These are phyloP conservation scores for Chaetodon trifasciatus DNA, from an alignment of 2,797 vertebrate genomes.

Conservation along the genomic window DNA sequence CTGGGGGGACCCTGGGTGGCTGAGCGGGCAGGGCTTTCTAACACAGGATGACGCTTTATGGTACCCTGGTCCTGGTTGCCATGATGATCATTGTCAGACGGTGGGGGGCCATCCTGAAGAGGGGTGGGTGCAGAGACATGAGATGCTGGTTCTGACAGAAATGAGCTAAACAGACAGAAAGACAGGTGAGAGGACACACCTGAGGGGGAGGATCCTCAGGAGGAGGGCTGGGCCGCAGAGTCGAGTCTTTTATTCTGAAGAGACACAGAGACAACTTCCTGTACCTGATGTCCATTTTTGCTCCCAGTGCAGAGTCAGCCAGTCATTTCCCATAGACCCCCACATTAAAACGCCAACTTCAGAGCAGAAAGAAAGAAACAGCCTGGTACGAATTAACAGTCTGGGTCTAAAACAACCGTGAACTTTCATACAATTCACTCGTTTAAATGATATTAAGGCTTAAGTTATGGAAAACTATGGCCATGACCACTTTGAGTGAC, in stretches of 20 bases:
- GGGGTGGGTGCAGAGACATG: not conserved
- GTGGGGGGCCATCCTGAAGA: not conserved
- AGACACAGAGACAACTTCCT: conserved; percentile 2
- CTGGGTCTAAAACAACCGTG: too few relatives aligned
- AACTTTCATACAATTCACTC: too few relatives aligned
- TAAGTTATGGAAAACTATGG: too few relatives aligned
- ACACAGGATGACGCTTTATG: not conserved
- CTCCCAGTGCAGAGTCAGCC: too few relatives aligned
- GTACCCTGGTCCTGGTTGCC: not conserved
- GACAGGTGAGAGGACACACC: not conserved
- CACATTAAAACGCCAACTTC: too few relatives aligned
- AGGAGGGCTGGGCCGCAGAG: too few relatives aligned
- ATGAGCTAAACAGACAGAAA: not conserved
- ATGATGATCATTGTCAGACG: not conserved
- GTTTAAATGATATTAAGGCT: too few relatives aligned
- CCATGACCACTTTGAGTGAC: too few relatives aligned
- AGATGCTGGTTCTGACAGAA: not conserved
- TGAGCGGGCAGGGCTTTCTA: not conserved
- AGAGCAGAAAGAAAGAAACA: too few relatives aligned
- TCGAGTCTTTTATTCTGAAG: conserved; percentile 14
- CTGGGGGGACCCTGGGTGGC: conserved; percentile 6
- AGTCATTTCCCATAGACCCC: too few relatives aligned
- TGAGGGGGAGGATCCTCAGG: not conserved
- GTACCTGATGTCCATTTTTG: not conserved
- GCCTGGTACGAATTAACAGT: too few relatives aligned